Conservation (phyloP, 2,888 invertebrate species). For the Lysandra bellargus region DNA sequence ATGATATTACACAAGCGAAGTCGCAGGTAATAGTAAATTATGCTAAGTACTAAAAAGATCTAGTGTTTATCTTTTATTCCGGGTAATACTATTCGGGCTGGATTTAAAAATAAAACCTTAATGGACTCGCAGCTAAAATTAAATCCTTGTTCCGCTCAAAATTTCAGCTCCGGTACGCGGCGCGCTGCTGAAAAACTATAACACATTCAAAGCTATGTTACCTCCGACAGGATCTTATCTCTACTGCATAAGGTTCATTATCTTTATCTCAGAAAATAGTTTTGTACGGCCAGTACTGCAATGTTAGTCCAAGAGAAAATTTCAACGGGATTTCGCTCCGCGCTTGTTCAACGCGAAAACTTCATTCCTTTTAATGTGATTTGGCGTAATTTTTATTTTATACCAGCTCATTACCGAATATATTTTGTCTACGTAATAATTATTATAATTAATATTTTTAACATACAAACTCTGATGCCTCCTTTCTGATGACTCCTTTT, state of each 20-base stretch:
- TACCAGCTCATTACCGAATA: background rate
- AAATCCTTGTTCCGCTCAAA: constrained; percentile 14
- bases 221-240: background rate
- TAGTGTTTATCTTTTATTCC: background rate
- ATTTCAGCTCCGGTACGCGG: background rate
- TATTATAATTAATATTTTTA: background rate
- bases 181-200: constrained; percentile 26
- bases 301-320: background rate
- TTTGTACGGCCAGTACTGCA: background rate
- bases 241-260: background rate
- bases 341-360: background rate
- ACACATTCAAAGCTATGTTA: background rate
- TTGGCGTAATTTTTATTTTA: background rate
- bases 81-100: background rate
- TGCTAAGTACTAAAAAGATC: background rate
- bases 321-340: background rate
- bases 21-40: background rate
- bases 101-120: background rate
- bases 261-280: background rate
- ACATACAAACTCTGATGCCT: too few relatives aligned
- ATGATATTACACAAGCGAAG: background rate
- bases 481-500: too few relatives aligned
- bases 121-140: constrained; percentile 9
- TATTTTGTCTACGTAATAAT: background rate
- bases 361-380: background rate